phyloP scores from a whole-genome alignment of 1,140 invertebrate genomes.

The Lerema accius region DNA sequence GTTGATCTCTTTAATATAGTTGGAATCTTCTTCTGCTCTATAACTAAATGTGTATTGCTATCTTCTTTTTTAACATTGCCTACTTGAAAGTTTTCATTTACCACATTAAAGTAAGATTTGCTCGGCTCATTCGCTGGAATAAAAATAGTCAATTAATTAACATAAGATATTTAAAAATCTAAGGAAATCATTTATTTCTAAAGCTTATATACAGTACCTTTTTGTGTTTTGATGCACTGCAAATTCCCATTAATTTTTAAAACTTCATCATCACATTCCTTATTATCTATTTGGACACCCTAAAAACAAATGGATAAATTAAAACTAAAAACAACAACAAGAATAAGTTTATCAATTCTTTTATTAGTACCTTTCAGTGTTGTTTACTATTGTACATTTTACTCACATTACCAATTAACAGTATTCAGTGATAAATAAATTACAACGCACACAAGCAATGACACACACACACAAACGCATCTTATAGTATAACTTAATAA shows the following conservation, averaged over 20 bases:
- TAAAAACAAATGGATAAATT: slow-evolving; percentile 36
- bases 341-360: no score
- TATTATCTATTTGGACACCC: slow-evolving; percentile 60
- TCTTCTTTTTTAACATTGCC: slow-evolving; percentile 47
- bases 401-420: no score
- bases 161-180: no score
- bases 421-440: no score
- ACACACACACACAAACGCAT: no score
- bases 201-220: no score
- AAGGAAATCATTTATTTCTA: no score
- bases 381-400: no score
- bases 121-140: slow-evolving; percentile 50
- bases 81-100: slow-evolving; percentile 60
- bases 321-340: neutral
- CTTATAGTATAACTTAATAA: no score
- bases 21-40: slow-evolving; percentile 57
- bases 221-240: slow-evolving; percentile 10
- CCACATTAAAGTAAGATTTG: slow-evolving; percentile 66
- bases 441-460: no score
- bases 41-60: slow-evolving; percentile 43
- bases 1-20: slow-evolving; percentile 55
- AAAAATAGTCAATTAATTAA: slow-evolving; percentile 6
- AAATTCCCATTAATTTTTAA: slow-evolving; percentile 18
- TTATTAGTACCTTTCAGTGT: no score
- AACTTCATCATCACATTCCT: slow-evolving; percentile 38